Evolutionary conservation across 2,797 vertebrate genomes (phyloP).

Genomic region (Crenichthys baileyi): DNA sequence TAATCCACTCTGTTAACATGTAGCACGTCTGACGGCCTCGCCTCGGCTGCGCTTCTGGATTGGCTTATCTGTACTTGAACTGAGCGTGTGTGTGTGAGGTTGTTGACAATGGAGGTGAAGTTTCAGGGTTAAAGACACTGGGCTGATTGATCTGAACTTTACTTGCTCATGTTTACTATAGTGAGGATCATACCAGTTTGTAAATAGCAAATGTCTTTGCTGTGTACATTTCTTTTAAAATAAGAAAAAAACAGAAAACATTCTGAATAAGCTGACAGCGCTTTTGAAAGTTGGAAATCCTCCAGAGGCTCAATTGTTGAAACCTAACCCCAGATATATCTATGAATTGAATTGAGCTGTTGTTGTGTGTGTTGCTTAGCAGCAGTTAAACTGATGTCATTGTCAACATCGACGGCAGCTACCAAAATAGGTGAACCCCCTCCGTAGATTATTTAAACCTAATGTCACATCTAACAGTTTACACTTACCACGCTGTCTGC

Average conservation of each 20-base stretch:
- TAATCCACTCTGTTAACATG: conserved; percentile 46
- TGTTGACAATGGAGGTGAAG: neutral
- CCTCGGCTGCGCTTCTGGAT: conserved; percentile 27
- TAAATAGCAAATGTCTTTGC: no score
- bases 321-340: neutral
- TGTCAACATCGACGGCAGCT: neutral
- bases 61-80: conserved; percentile 50
- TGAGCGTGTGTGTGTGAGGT: neutral
- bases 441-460: neutral
- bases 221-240: no score
- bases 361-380: neutral
- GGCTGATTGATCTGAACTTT: neutral
- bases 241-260: no score
- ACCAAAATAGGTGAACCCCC: neutral
- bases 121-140: conserved; percentile 1
- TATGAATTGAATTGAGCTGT: neutral
- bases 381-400: neutral
- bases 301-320: neutral
- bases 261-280: no score
- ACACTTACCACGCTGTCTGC: neutral
- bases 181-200: no score
- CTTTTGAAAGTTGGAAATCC: neutral
- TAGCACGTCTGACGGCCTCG: conserved; percentile 5
- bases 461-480: neutral
- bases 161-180: neutral